These are phyloP conservation scores for Ctenodactylus gundi DNA, from an alignment of 2,113 vertebrate genomes.

Conservation along the genomic window DNA sequence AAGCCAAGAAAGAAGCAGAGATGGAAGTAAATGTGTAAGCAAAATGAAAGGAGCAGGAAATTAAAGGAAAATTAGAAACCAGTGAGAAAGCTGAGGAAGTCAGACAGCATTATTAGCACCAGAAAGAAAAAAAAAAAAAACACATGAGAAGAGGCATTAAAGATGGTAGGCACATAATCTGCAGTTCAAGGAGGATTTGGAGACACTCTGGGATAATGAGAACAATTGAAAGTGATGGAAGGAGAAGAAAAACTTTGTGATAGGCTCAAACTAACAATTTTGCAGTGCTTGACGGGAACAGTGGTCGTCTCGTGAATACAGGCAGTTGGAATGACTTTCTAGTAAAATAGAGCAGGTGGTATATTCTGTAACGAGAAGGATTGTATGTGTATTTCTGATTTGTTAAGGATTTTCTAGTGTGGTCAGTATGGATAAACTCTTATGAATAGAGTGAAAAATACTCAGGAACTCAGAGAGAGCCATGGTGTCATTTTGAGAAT, in stretches of 20 bases:
- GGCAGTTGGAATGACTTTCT: constrained; percentile 88
- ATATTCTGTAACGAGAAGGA: background rate
- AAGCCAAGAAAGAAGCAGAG: constrained; percentile 92
- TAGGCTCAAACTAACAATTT: constrained; percentile 88
- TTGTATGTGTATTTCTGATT: background rate
- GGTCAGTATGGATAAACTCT: background rate
- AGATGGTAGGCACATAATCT: constrained; percentile 92
- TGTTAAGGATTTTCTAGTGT: background rate
- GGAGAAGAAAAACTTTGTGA: constrained; percentile 93
- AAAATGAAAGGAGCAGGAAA: constrained; percentile 90
- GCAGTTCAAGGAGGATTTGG: constrained; percentile 93
- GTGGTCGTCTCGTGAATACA: constrained; percentile 86
- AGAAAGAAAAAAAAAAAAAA: constrained; percentile 93
- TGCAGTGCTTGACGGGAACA: constrained; percentile 89
- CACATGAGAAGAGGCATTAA: constrained; percentile 93
- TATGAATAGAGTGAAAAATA: background rate
- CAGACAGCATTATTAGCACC: constrained; percentile 84
- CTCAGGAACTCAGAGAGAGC: background rate
- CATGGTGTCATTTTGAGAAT: background rate
- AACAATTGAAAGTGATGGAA: constrained; percentile 91
- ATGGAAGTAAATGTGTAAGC: constrained; percentile 93
- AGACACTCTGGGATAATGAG: constrained; percentile 90
- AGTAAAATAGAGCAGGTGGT: constrained; percentile 89
- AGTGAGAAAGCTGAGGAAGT: constrained; percentile 91
- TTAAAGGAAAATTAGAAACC: constrained; percentile 87